Evolutionary conservation across 2,888 invertebrate genomes (phyloP), one percentile per base, ranked within the genome.

Genomic region (Trichogramma dendrolimi): DNA sequence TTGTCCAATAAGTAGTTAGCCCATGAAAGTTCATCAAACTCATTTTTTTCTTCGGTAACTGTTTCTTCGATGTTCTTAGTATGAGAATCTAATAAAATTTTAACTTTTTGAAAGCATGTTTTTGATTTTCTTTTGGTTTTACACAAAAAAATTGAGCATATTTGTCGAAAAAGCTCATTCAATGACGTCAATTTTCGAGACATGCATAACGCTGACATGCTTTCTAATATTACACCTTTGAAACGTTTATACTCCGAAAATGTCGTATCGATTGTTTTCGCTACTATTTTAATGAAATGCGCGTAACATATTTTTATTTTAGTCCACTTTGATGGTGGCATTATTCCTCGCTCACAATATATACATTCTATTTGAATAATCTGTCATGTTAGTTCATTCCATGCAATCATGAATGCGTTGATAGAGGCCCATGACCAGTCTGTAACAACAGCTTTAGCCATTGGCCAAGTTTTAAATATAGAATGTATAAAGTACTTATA

Each of bases 371-470:
- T n/a, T n/a, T n/a, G n/a, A n/a, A n/a, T n/a, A n/a, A n/a, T n/a
- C n/a, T n/a, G n/a, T n/a, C n/a, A n/a, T n/a, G 42, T 44, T 60
- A 67, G 63, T 7, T 27, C 5, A 46, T 66, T 67, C 55, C 63
- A 66, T 5, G 51, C 62, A 3, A 8, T 2, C 1, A 61, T 6
- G 27, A 65, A 51, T 14, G 62, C 54, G 52, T 67, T 63, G 5
- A 68, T 63, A n/a, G 56, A 39, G 1, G 61, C 56, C 61, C 64
- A 68, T 42, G 62, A 62, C 64, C 62, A 62, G 43, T 67, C 68
- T 8, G 57, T 51, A 2, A 61, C 62, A 5, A 65, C 55, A 0
- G 57, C 62, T 4, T 59, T 38, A n/a, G 60, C 56, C 42, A 62
- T 60, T 11, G 67, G 65, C 63, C 66, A 67, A 10, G 8, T 48